These are phyloP conservation scores for Lysandra coridon DNA, from an alignment of 2,888 invertebrate genomes.

Conservation along the genomic window DNA sequence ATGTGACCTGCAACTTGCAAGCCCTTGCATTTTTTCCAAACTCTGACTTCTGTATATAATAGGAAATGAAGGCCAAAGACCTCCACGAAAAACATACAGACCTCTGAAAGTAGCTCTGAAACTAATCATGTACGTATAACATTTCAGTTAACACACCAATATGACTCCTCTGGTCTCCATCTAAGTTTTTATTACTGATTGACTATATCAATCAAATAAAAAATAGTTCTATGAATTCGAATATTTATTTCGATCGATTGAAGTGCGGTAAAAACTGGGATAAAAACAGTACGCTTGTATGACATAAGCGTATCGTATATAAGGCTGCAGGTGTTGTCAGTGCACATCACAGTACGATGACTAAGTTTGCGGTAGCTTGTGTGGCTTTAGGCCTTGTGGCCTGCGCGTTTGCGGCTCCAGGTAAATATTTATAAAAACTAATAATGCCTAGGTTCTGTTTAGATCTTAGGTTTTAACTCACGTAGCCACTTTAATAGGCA, in stretches of 20 bases:
- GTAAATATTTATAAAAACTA: slow-evolving; percentile 44
- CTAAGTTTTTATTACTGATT: background rate
- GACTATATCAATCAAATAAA: background rate
- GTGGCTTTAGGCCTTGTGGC: slow-evolving; percentile 62
- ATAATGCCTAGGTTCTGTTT: background rate
- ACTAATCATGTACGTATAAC: background rate
- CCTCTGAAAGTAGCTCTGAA: too few species aligned
- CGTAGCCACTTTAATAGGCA: background rate
- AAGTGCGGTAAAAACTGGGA: slow-evolving; percentile 46
- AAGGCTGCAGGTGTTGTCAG: slow-evolving; percentile 45
- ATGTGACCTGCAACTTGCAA: too few species aligned
- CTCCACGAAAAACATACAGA: background rate
- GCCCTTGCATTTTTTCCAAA: too few species aligned
- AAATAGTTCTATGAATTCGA: slow-evolving; percentile 8
- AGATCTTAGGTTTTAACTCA: background rate
- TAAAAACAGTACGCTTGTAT: slow-evolving; percentile 51
- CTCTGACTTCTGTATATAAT: too few species aligned
- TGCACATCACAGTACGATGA: slow-evolving; percentile 55
- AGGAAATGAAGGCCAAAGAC: background rate
- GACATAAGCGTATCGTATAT: slow-evolving; percentile 61
- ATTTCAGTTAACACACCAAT: background rate
- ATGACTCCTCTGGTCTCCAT: background rate
- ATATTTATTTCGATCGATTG: slow-evolving; percentile 30
- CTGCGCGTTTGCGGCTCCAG: slow-evolving; percentile 62
- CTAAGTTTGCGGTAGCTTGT: slow-evolving; percentile 58